phyloP scores from a whole-genome alignment of 2,113 vertebrate genomes.

The Chloebia gouldiae region DNA sequence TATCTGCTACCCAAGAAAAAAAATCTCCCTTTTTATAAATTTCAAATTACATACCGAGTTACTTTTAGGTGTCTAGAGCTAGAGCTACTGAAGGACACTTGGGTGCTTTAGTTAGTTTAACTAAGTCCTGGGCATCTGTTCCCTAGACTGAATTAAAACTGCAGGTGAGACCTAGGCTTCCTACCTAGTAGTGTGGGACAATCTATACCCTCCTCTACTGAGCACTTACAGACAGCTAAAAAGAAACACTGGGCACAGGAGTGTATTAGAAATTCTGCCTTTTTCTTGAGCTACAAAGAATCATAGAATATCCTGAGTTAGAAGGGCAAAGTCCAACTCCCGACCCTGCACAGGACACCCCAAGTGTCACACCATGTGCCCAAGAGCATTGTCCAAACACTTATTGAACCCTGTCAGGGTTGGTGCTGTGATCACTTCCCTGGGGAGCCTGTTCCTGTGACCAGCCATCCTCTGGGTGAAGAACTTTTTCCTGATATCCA shows the following conservation, averaged over 20 bases:
- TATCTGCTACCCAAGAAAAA: neutral
- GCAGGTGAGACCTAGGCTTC: neutral
- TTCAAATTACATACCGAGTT: neutral
- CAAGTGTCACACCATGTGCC: neutral
- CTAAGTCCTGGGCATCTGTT: neutral
- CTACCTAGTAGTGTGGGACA: neutral
- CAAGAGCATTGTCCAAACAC: fast-evolving
- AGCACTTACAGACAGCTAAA: neutral
- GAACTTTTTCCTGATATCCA: neutral
- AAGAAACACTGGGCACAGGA: neutral
- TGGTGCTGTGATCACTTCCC: neutral
- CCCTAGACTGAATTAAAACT: neutral
- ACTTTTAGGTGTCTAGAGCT: neutral
- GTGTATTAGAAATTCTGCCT: neutral
- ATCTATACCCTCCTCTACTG: neutral
- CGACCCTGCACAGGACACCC: neutral
- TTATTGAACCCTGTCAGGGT: neutral
- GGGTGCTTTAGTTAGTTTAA: neutral
- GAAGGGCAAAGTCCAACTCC: neutral
- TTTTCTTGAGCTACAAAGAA: neutral
- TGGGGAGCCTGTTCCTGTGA: neutral
- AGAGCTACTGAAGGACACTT: neutral
- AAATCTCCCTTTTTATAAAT: neutral
- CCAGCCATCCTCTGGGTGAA: neutral
- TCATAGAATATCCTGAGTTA: neutral